Percentiles rank a stretch among this genome's conserved stretches.
Conservation (phyloP, 1,140 invertebrate species). For the Nebria ingens region DNA sequence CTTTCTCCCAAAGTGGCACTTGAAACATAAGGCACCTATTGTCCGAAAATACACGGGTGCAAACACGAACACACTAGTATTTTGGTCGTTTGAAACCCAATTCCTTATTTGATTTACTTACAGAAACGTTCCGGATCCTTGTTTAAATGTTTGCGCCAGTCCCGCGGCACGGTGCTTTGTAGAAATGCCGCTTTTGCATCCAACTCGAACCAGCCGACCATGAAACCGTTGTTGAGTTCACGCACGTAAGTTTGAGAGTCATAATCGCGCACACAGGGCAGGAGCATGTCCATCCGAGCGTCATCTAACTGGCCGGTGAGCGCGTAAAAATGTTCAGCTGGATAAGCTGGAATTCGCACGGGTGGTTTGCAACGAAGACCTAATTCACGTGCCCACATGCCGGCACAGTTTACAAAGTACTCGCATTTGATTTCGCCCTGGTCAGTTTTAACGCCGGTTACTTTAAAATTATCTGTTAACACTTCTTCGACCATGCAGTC, state of each 20-base stretch:
- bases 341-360: constrained; percentile 85
- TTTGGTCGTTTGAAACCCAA: constrained; percentile 27
- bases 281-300: constrained; percentile 7
- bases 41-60: constrained; percentile 59
- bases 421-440: constrained; percentile 71
- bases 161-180: constrained; percentile 54
- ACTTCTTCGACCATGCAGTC: constrained; percentile 48
- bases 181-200: constrained; percentile 83
- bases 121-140: too few species aligned
- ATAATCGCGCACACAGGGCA: constrained; percentile 59
- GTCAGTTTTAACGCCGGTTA: constrained; percentile 65
- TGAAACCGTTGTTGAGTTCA: constrained; percentile 64
- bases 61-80: too few species aligned
- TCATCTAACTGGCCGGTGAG: constrained; percentile 62
- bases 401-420: constrained; percentile 86
- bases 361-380: constrained; percentile 73
- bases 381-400: constrained; percentile 64
- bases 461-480: constrained; percentile 48
- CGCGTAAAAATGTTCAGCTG: constrained; percentile 87
- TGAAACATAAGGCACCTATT: constrained; percentile 98
- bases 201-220: constrained; percentile 81
- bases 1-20: constrained; percentile 72
- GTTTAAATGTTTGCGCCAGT: constrained; percentile 14
- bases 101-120: not conserved
- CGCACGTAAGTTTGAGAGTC: constrained; percentile 83